Evolutionary conservation across 2,888 invertebrate genomes (phyloP).

Genomic region (Antheraea yamamai): DNA sequence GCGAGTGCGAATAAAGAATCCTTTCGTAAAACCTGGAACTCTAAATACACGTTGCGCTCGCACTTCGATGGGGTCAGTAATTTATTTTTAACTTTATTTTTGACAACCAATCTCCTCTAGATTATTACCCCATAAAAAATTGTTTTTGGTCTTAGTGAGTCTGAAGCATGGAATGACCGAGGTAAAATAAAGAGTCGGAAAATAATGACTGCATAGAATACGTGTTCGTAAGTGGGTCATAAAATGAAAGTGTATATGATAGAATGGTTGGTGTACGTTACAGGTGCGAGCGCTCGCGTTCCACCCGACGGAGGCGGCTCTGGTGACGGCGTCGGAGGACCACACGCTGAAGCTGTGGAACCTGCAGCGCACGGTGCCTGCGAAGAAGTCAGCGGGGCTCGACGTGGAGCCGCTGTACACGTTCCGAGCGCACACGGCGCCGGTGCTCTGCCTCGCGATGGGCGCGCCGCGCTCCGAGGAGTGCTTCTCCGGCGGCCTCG

Average conservation of each 20-base stretch:
- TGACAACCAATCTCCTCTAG: neutral
- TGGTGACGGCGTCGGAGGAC: slow-evolving; percentile 99
- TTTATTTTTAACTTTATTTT: neutral
- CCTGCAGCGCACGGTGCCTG: slow-evolving; percentile 97
- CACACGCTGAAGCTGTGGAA: slow-evolving; percentile 99
- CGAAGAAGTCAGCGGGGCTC: slow-evolving; percentile 97
- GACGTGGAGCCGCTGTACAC: slow-evolving; percentile 99
- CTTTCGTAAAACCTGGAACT: slow-evolving; percentile 97
- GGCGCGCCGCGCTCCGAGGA: slow-evolving; percentile 96
- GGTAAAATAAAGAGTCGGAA: too few relatives aligned
- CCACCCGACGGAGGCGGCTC: slow-evolving; percentile 96
- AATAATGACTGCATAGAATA: too few relatives aligned
- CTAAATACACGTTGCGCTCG: slow-evolving; percentile 97
- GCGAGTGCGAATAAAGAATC: slow-evolving; percentile 90
- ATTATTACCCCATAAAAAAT: too few relatives aligned
- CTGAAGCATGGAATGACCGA: too few relatives aligned
- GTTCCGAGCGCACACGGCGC: slow-evolving; percentile 97
- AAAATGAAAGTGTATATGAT: neutral
- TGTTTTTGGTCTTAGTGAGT: too few relatives aligned
- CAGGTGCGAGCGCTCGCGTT: slow-evolving; percentile 93
- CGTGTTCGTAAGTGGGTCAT: too few relatives aligned
- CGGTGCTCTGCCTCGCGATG: slow-evolving; percentile 97
- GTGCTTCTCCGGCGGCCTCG: slow-evolving; percentile 97
- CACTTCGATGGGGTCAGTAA: slow-evolving; percentile 91
- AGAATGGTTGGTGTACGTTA: neutral